Percentiles rank a stretch among this genome's conserved stretches.
These are phyloP conservation scores for Trypoxylus dichotomus DNA, from an alignment of 1,140 invertebrate genomes.

Conservation along the genomic window DNA sequence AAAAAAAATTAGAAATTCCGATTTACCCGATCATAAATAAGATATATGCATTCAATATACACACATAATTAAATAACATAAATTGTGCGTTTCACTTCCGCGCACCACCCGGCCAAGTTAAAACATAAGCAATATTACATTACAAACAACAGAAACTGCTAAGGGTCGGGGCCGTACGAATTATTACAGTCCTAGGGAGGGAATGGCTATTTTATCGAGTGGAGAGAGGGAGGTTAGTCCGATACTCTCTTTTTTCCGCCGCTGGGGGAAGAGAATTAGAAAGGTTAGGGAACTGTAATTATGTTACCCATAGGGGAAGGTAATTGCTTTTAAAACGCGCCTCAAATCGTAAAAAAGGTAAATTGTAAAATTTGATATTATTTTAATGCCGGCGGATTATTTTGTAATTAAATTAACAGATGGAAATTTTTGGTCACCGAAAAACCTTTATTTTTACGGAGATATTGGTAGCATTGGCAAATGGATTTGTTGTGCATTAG, in stretches of 20 bases:
- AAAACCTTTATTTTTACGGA: background rate
- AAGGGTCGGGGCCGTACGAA: slow-evolving; percentile 39
- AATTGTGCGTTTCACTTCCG: slow-evolving; percentile 32
- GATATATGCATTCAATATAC: slow-evolving; percentile 34
- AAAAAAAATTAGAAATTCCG: slow-evolving; percentile 23
- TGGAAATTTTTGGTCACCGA: background rate
- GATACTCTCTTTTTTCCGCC: slow-evolving; percentile 29
- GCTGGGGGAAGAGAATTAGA: slow-evolving; percentile 1
- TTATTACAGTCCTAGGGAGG: slow-evolving; percentile 39
- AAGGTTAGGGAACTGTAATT: slow-evolving; percentile 38
- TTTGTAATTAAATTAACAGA: slow-evolving; percentile 24
- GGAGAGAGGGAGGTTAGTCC: slow-evolving; percentile 32
- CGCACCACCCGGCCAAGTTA: slow-evolving; percentile 24
- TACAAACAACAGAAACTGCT: slow-evolving; percentile 43
- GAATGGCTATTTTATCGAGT: slow-evolving; percentile 44
- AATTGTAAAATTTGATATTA: slow-evolving; percentile 23
- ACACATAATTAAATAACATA: slow-evolving; percentile 39
- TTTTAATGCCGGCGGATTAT: slow-evolving; percentile 19
- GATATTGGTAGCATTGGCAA: background rate
- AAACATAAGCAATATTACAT: slow-evolving; percentile 47
- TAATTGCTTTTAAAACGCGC: slow-evolving; percentile 47
- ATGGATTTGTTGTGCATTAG: background rate
- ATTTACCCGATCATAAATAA: slow-evolving; percentile 32
- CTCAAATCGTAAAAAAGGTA: slow-evolving; percentile 22
- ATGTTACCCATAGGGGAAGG: slow-evolving; percentile 42